Conservation (phyloP, 2,113 vertebrate species). For the Poeciliopsis turrubarensis region DNA sequence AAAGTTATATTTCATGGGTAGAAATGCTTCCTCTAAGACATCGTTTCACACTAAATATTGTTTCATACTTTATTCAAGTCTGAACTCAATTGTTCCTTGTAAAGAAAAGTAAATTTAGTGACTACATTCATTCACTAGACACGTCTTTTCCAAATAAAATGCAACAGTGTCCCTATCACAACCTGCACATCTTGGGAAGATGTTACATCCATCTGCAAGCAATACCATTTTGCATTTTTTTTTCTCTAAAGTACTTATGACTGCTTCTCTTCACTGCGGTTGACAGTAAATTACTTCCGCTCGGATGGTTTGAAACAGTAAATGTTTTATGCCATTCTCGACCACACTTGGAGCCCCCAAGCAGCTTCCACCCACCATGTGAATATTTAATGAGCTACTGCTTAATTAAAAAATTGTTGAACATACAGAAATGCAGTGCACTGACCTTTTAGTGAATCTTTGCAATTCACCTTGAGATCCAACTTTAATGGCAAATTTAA, state of each 20-base stretch:
- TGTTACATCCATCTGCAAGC: not conserved
- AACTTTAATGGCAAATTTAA: constrained; percentile 62
- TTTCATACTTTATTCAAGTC: too few species aligned
- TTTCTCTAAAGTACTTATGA: not conserved
- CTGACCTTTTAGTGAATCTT: constrained; percentile 65
- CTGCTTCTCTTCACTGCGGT: constrained; percentile 13
- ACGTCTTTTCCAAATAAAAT: too few species aligned
- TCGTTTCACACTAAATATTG: too few species aligned
- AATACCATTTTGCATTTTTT: constrained; percentile 8
- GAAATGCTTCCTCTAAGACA: too few species aligned
- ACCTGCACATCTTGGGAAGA: too few species aligned
- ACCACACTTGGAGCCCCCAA: constrained; percentile 52
- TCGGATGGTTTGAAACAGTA: constrained; percentile 50
- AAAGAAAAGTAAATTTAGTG: too few species aligned
- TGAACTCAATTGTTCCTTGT: too few species aligned
- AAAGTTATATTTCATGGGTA: too few species aligned
- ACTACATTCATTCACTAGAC: too few species aligned
- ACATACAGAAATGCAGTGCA: constrained; percentile 65
- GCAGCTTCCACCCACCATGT: constrained; percentile 47
- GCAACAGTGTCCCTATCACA: too few species aligned
- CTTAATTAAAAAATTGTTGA: constrained; percentile 70
- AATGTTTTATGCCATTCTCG: constrained; percentile 63
- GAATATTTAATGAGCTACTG: constrained; percentile 64
- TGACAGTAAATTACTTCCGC: constrained; percentile 49
- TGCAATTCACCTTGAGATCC: constrained; percentile 65